A percentile compares a stretch with the other conserved stretches of the same genome.
These are phyloP conservation scores for Antennarius maculatus DNA, from an alignment of 2,797 vertebrate genomes.

Conservation along the genomic window DNA sequence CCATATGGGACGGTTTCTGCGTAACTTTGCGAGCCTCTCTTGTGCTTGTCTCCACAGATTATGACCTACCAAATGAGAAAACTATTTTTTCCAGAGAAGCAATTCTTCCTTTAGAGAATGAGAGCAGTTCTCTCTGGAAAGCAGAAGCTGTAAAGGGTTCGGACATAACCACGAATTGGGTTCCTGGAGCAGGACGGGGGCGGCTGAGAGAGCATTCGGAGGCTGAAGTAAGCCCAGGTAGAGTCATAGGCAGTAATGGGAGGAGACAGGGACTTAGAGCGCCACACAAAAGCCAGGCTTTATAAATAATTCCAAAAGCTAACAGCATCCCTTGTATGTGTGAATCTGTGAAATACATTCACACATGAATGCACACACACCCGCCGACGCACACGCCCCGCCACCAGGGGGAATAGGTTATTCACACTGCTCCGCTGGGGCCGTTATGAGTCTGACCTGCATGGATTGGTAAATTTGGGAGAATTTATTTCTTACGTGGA, in stretches of 20 bases:
- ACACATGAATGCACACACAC: slow-evolving; percentile 67
- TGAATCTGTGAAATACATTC: slow-evolving; percentile 75
- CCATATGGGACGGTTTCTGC: slow-evolving; percentile 66
- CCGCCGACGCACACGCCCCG: slow-evolving; percentile 20
- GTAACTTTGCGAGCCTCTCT: slow-evolving; percentile 50
- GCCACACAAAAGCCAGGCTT: slow-evolving; percentile 84
- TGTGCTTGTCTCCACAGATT: slow-evolving; percentile 39
- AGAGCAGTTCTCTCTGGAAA: slow-evolving; percentile 31
- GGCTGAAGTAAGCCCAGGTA: slow-evolving; percentile 73
- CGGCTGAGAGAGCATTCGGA: slow-evolving; percentile 51
- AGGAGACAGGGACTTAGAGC: slow-evolving; percentile 86
- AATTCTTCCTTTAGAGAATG: slow-evolving; percentile 12
- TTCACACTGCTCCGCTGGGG: slow-evolving; percentile 62
- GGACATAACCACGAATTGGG: slow-evolving; percentile 44
- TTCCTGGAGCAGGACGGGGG: slow-evolving; percentile 45
- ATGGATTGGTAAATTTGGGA: slow-evolving; percentile 55
- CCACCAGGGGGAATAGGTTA: slow-evolving; percentile 69
- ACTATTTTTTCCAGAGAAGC: slow-evolving; percentile 14
- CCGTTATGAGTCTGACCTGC: slow-evolving; percentile 62
- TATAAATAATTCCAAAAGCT: slow-evolving; percentile 90
- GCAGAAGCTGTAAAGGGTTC: slow-evolving; percentile 46
- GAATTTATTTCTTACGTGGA: slow-evolving; percentile 62
- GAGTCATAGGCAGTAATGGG: slow-evolving; percentile 84
- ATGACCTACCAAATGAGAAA: slow-evolving; percentile 31
- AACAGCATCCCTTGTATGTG: slow-evolving; percentile 81